phyloP scores from a whole-genome alignment of 1,140 invertebrate genomes.

The Scaptomyza pallida region DNA sequence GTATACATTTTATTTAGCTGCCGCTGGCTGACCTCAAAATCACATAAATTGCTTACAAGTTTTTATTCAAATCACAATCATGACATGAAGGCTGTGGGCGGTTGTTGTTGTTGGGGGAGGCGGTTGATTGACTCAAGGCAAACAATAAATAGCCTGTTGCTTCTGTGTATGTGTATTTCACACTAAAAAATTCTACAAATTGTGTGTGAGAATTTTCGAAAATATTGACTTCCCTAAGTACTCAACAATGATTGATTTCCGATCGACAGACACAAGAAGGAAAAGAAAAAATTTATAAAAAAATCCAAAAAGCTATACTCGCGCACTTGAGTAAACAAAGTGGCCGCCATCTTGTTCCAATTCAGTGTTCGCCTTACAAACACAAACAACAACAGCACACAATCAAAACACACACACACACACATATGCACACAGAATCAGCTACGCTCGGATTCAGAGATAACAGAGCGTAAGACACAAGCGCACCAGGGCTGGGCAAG shows the following conservation, averaged over 20 bases:
- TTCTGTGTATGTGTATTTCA: slow-evolving; percentile 8
- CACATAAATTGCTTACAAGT: slow-evolving; percentile 49
- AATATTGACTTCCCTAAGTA: slow-evolving; percentile 6
- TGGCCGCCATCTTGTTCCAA: slow-evolving; percentile 64
- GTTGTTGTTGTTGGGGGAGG: background rate
- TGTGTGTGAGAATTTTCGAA: slow-evolving; percentile 6
- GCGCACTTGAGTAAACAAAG: slow-evolving; percentile 65
- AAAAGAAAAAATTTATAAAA: slow-evolving; percentile 27
- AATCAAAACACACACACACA: slow-evolving; percentile 1
- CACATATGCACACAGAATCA: slow-evolving; percentile 19
- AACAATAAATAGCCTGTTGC: slow-evolving; percentile 57
- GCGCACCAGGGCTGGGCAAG: slow-evolving; percentile 28
- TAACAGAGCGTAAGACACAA: slow-evolving; percentile 11
- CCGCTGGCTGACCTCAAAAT: slow-evolving; percentile 39
- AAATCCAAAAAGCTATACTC: slow-evolving; percentile 39
- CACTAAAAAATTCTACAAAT: background rate
- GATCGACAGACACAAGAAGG: slow-evolving; percentile 32
- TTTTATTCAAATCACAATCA: slow-evolving; percentile 66
- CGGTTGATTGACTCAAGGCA: slow-evolving; percentile 46
- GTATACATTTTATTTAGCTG: slow-evolving; percentile 52
- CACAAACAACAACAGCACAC: slow-evolving; percentile 10
- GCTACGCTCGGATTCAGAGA: slow-evolving; percentile 41
- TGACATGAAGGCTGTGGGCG: slow-evolving; percentile 47
- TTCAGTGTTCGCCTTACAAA: slow-evolving; percentile 42
- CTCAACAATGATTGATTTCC: slow-evolving; percentile 34